Evolutionary conservation across 2,113 vertebrate genomes (phyloP), one percentile per base, ranked within the genome.

Genomic region (Corythaeola cristata): DNA sequence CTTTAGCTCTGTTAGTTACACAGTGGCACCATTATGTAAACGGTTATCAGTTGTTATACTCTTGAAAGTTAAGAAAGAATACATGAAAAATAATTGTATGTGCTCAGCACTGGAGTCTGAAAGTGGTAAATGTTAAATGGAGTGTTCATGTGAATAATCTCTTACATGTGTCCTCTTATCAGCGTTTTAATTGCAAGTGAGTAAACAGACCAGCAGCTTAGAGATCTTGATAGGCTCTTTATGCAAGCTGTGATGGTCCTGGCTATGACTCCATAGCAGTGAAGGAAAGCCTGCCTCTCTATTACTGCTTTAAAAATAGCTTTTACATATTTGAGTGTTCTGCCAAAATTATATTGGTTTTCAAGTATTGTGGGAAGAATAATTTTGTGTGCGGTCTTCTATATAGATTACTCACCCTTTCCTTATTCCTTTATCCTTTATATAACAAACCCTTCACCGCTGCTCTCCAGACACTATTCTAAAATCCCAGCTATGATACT

Each of bases 1-100:
- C 60, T 90, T 96, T 96, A 88, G 59, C 58, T 89, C 68, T 93
- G 88, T 96, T 96, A 96, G 92, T 96, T 95, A 95, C 71, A 76
- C 78, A 62, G 67, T 72, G 82, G 75, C 63, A 88, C 85, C 5
- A 27, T 94, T 96, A 95, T 64, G 60, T 94, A 94, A 93, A 97
- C 41, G 90, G 56, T 92, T 85, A 91, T 74, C 83, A 78, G 66
- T 49, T 84, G 64, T 77, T 81, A 78, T 27, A 52, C 33, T 58
- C 56, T 73, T 92, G 83, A 96, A 96, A 95, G 92, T 96, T 63
- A 68, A 63, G 82, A 82, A 93, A 85, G 82, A 93, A 52, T 77
- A 90, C 60, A 45, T 90, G 56, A 90, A 93, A 86, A 91, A 77
- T 90, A 68, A 94, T 59, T 47, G 66, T 75, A 28, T 63, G 39